Base-by-base conservation (phyloP, 23 tunicate species). In the Halocynthia roretzi region DNA sequence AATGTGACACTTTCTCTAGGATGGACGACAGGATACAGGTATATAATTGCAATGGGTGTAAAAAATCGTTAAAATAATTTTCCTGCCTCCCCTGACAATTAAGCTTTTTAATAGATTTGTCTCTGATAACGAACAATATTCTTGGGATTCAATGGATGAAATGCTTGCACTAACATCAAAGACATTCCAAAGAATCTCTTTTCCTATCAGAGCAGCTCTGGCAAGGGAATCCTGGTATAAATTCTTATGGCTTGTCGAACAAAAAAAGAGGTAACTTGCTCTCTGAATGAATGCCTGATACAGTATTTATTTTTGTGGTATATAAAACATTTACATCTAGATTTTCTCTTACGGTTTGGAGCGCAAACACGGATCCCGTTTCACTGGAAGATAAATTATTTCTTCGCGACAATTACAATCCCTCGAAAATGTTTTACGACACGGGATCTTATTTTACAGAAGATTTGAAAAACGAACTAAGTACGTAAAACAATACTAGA, bases 141-240 rank as follows among this genome's bases (percentile, higher is more conserved):
- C 96, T 6, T 89, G 96, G 96, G 76, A 89, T 31, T 71, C 83
- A 51, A 84, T 89, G 87, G 88, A 89, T 80, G 88, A 83, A n/a
- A 89, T 89, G 96, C 55, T 75, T 8, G 57, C 52, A 14, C 8
- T 83, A 10, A 78, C 74, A 17, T 50, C 21, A 14, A 53, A 52
- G 18, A 74, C 86, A 9, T 52, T 72, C 11, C 96, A 89, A 53
- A 71, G 69, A 68, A 69, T 84, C 14, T 83, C 96, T 12, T 84
- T 83, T 61, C 85, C 87, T 4, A 83, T 68, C 15, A 76, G 88
- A 51, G 96, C 88, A 8, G 77, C 88, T 9, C 56, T 89, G 61
- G 83, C 86, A 2, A 66, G 88, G 6, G 69, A 80, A 5, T 89
- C 96, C 7, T 89, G 96, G 96, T 67, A 80, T 48, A 83, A 74